These are phyloP conservation scores for Cephus spinipes DNA, from an alignment of 2,888 invertebrate genomes.

Conservation along the genomic window DNA sequence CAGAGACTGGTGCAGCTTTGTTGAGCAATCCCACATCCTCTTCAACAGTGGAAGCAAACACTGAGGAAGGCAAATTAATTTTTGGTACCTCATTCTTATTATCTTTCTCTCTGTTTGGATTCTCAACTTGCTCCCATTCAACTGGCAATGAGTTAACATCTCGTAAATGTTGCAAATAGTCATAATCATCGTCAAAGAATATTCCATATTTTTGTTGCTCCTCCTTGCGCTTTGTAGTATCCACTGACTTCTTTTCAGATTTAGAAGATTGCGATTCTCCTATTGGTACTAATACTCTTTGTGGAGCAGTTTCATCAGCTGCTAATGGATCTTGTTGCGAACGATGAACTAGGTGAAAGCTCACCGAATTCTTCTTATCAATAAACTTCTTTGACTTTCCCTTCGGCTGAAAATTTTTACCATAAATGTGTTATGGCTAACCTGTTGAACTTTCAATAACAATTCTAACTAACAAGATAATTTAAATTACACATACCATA, in stretches of 20 bases:
- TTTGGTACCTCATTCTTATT: constrained; percentile 49
- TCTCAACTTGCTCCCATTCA: constrained; percentile 69
- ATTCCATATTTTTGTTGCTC: constrained; percentile 90
- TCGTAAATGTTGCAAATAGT: constrained; percentile 92
- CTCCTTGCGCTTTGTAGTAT: constrained; percentile 71
- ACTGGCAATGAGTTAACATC: constrained; percentile 71
- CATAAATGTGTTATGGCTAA: not conserved
- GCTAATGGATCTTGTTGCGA: constrained; percentile 93
- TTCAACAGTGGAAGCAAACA: constrained; percentile 88
- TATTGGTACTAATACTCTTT: constrained; percentile 83
- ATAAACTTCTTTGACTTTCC: constrained; percentile 84
- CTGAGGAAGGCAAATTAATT: constrained; percentile 83
- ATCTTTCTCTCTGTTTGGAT: constrained; percentile 41
- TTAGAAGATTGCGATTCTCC: constrained; percentile 41
- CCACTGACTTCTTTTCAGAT: constrained; percentile 39
- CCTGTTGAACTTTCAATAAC: not conserved
- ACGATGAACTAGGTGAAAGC: constrained; percentile 92
- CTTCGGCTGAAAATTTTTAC: constrained; percentile 69
- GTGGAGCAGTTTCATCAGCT: constrained; percentile 90
- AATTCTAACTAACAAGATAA: constrained; percentile 4
- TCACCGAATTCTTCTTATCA: constrained; percentile 90
- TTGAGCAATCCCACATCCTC: constrained; percentile 87
- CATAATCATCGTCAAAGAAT: constrained; percentile 94
- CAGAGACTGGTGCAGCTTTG: constrained; percentile 79
- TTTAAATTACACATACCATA: not conserved